Conservation (phyloP, 2,888 invertebrate species). For the Philonicus albiceps region DNA sequence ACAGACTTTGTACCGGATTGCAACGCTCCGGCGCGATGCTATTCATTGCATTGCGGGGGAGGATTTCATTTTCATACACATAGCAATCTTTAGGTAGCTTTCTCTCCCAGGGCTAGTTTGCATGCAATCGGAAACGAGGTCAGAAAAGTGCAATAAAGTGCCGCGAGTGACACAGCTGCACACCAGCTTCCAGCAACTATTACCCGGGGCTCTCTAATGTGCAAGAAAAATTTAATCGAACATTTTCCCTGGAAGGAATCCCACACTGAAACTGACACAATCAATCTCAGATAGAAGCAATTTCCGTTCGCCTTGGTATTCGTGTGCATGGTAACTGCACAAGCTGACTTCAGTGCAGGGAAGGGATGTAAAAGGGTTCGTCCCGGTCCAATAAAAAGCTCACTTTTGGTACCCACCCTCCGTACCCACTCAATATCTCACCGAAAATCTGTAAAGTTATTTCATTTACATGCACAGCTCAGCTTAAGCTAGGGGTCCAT, state of each 20-base stretch:
- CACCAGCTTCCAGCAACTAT: not conserved
- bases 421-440: not conserved
- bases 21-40: not conserved
- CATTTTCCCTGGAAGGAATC: not conserved
- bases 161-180: not conserved
- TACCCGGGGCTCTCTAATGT: not conserved
- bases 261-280: not conserved
- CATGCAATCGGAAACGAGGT: not conserved
- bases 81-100: not conserved
- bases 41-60: not conserved
- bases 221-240: not conserved
- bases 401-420: not conserved
- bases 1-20: not conserved
- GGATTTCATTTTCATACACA: not conserved
- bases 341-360: not conserved
- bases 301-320: not conserved
- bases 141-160: not conserved
- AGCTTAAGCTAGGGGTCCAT: not conserved
- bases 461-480: not conserved
- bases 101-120: not conserved
- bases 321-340: not conserved
- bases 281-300: conserved; percentile 27
- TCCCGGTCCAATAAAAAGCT: not conserved
- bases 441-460: not conserved
- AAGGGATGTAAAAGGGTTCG: not conserved